phyloP scores from a whole-genome alignment of 1,140 invertebrate species.

The Archegozetes longisetosus region DNA sequence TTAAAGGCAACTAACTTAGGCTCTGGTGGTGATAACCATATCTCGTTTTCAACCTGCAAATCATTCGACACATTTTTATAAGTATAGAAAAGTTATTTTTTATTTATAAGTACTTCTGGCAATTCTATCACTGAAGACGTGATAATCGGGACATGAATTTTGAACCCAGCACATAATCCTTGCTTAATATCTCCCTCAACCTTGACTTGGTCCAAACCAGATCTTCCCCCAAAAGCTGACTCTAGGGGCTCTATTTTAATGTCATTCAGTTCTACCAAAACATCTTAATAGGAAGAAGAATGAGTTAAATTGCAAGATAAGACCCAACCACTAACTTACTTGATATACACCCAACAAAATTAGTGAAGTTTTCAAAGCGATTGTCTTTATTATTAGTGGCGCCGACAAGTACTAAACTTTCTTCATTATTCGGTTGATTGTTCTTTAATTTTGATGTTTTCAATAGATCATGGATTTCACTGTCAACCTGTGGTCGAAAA shows the following conservation, averaged over 20 bases:
- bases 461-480: not conserved
- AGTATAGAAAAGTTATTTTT: not conserved
- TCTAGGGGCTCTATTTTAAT: slow-evolving; percentile 22
- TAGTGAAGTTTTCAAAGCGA: slow-evolving; percentile 56
- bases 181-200: slow-evolving; percentile 19
- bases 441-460: not conserved
- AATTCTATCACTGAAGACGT: slow-evolving; percentile 11
- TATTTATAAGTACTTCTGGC: too few species aligned
- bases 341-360: slow-evolving; percentile 71
- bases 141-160: not conserved
- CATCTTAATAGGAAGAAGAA: slow-evolving; percentile 19
- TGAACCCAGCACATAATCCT: slow-evolving; percentile 20
- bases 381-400: slow-evolving; percentile 63
- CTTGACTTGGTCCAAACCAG: slow-evolving; percentile 21
- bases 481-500: not conserved
- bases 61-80: not conserved
- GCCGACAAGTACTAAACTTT: slow-evolving; percentile 56
- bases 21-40: slow-evolving; percentile 6
- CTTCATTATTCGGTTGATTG: not conserved
- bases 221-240: slow-evolving; percentile 24
- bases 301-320: slow-evolving; percentile 4
- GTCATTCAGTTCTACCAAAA: slow-evolving; percentile 22
- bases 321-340: slow-evolving; percentile 39
- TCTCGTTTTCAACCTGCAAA: not conserved
- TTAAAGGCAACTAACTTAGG: not conserved